Conservation (phyloP, 2,113 vertebrate species). For the Azemiops feae region DNA sequence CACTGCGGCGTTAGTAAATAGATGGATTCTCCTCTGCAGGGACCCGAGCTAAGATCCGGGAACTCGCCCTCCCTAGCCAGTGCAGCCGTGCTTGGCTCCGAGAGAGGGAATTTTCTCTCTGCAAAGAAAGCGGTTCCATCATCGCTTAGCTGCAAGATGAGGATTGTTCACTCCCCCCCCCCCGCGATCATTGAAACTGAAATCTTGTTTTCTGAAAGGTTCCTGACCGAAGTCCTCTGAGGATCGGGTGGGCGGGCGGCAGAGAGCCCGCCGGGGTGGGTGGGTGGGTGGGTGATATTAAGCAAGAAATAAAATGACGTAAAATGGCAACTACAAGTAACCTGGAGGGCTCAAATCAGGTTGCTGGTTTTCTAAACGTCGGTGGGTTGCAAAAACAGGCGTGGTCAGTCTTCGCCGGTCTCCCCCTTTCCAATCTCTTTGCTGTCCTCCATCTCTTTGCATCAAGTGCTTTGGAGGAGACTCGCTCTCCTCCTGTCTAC, state of each 20-base stretch:
- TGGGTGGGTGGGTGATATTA: neutral
- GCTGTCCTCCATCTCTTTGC: constrained; percentile 1
- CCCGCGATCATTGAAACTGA: neutral
- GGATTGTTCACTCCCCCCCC: neutral
- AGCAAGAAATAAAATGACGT: too few relatives aligned
- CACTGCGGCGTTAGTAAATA: neutral
- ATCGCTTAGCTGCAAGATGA: neutral
- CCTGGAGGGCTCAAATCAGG: neutral
- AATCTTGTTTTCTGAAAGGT: neutral
- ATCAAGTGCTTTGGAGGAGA: constrained; percentile 30
- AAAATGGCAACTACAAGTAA: neutral
- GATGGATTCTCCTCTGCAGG: neutral
- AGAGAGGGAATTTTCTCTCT: neutral
- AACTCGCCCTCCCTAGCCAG: neutral
- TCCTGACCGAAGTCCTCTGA: constrained; percentile 40
- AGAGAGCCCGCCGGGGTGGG: neutral
- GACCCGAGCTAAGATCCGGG: neutral
- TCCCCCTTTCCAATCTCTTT: neutral
- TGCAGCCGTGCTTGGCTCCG: neutral
- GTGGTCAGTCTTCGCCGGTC: constrained; percentile 56
- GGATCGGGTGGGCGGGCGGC: constrained; percentile 41
- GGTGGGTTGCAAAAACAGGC: constrained; percentile 69
- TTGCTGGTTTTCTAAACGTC: constrained; percentile 59
- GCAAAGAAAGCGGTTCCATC: neutral
- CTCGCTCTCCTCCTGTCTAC: neutral